A percentile compares a stretch with the other conserved stretches of the same genome.
Evolutionary conservation across 2,113 vertebrate genomes (phyloP).

Genomic region (Dendropsophus ebraccatus): DNA sequence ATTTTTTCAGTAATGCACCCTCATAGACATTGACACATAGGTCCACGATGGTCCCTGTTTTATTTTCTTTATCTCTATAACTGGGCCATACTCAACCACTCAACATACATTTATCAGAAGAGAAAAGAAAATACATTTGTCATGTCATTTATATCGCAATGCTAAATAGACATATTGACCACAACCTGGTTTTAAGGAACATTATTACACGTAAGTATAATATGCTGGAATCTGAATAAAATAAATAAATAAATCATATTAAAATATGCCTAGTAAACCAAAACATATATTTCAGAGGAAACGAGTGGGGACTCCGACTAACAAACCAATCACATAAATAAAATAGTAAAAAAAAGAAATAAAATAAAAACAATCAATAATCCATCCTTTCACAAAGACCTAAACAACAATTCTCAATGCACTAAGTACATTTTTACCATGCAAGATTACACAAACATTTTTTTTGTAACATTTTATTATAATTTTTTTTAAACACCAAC

Average conservation of each 20-base stretch:
- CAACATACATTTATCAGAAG: conserved; percentile 63
- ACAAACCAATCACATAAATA: conserved; percentile 76
- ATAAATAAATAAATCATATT: conserved; percentile 54
- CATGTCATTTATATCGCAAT: conserved; percentile 54
- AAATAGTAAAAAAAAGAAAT: conserved; percentile 66
- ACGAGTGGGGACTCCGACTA: conserved; percentile 74
- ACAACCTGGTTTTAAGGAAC: conserved; percentile 87
- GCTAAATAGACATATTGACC: conserved; percentile 70
- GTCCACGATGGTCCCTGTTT: conserved; percentile 19
- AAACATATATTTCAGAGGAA: conserved; percentile 66
- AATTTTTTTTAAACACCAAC: conserved; percentile 88
- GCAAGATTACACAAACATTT: conserved; percentile 90
- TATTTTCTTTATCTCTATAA: conserved; percentile 64
- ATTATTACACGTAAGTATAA: conserved; percentile 75
- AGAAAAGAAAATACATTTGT: conserved; percentile 62
- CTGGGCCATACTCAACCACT: conserved; percentile 66
- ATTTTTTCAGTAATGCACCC: background rate
- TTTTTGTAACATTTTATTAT: conserved; percentile 40
- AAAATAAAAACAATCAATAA: conserved; percentile 49
- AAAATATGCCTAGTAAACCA: conserved; percentile 75
- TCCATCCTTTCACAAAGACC: conserved; percentile 80
- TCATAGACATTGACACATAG: background rate
- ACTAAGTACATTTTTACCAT: conserved; percentile 89
- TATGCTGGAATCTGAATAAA: conserved; percentile 52
- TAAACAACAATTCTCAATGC: conserved; percentile 85